A percentile compares a stretch with the other conserved stretches of the same genome.
phyloP scores from a whole-genome alignment of 2,888 invertebrate genomes.

The Molanna angustata region DNA sequence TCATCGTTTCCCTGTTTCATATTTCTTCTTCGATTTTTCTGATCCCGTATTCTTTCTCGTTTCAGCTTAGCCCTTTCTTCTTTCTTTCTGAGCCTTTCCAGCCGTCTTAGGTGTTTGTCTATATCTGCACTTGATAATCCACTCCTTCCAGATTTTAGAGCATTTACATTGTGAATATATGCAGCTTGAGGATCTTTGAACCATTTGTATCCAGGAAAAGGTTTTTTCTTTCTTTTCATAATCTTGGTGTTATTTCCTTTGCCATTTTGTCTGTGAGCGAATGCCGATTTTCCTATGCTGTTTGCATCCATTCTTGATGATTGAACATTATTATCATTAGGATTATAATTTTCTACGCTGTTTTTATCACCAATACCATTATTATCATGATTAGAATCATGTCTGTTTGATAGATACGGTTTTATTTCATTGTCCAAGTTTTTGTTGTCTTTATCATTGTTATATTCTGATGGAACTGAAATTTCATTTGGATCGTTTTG shows the following conservation, averaged over 20 bases:
- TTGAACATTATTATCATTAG: too few relatives aligned
- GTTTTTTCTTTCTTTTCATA: conserved; percentile 32
- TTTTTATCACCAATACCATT: not conserved
- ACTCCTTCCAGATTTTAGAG: conserved; percentile 47
- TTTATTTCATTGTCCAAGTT: conserved; percentile 26
- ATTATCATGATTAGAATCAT: conserved; percentile 4
- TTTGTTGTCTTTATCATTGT: conserved; percentile 43
- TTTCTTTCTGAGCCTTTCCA: conserved; percentile 47
- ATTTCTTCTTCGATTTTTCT: conserved; percentile 34
- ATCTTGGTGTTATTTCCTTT: conserved; percentile 36
- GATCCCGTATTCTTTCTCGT: conserved; percentile 38
- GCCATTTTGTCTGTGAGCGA: conserved; percentile 24
- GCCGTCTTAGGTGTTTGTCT: conserved; percentile 44
- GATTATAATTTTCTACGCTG: conserved; percentile 9
- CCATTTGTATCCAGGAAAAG: conserved; percentile 47
- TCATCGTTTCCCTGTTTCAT: conserved; percentile 16
- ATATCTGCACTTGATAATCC: conserved; percentile 47
- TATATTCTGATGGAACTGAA: conserved; percentile 45
- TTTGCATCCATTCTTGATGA: not conserved
- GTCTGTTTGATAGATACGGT: not conserved
- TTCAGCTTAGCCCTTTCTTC: conserved; percentile 45
- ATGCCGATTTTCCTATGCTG: conserved; percentile 9
- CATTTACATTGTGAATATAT: conserved; percentile 45
- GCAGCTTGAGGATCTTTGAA: conserved; percentile 52
- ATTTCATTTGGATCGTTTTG: conserved; percentile 53